Evolutionary conservation across 2,888 invertebrate genomes (phyloP), one percentile per base, ranked within the genome.

Genomic region (Cryptocephalus moraei): DNA sequence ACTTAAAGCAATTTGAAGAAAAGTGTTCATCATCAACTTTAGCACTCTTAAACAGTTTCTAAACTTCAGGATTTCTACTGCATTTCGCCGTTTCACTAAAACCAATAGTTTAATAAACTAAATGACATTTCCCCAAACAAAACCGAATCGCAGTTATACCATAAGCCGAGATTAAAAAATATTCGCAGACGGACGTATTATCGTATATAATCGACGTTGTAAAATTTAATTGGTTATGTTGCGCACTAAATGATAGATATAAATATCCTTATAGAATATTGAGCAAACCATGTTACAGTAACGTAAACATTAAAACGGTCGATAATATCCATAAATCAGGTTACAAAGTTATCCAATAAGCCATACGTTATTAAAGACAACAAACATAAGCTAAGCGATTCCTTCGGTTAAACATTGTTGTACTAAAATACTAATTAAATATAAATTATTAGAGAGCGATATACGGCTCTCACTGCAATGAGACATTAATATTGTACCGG

Each of bases 321-420:
- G 58, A 59, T 59, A 58, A 55, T 58, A 57, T 59, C 54, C 57
- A 59, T 59, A 58, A 59, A 59, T 59, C 58, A 59, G 54, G 49
- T 51, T 55, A 55, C 59, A 55, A 56, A 59, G 58, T 59, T 55
- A 55, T 56, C 52, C 55, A 54, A 57, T 58, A 55, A 49, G 45
- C 49, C 51, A 51, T 56, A 48, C 52, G 52, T 53, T 56, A 56
- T 56, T 58, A 53, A 57, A 57, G 57, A 55, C 54, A 58, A 58
- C 59, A 53, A 56, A 53, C 57, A 57, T 52, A 49, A 54, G 52
- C 52, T 49, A 50, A 53, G 50, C 53, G 49, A 53, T 52, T 55
- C 53, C 52, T 53, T 51, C 51, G 50, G 50, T 51, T 56, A 45
- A 52, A 56, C 55, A 56, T 51, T 56, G 55, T 52, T 49, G 55